Conservation (phyloP, 2,797 vertebrate genomes). For the Crocodylus rhombifer region DNA sequence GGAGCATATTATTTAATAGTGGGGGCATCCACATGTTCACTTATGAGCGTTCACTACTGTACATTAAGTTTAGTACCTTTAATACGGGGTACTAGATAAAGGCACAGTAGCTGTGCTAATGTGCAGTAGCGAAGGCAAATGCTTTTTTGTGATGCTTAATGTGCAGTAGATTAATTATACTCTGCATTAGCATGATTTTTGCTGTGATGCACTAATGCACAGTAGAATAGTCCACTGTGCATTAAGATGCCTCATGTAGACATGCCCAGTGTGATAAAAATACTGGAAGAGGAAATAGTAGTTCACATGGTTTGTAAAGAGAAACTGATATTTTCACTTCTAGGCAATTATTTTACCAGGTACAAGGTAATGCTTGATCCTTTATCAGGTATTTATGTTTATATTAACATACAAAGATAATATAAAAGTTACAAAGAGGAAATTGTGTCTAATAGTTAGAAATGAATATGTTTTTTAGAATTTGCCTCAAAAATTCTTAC, state of each 20-base stretch:
- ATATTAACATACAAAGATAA: neutral
- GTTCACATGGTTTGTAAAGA: neutral
- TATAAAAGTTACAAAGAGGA: neutral
- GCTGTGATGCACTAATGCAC: too few relatives aligned
- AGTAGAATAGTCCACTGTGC: too few relatives aligned
- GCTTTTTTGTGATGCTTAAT: too few relatives aligned
- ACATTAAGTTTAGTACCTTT: too few relatives aligned
- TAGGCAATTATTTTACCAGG: neutral
- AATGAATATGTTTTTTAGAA: neutral
- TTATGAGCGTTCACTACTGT: too few relatives aligned
- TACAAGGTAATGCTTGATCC: accelerated
- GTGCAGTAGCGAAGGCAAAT: too few relatives aligned
- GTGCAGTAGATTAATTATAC: too few relatives aligned
- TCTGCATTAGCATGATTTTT: too few relatives aligned
- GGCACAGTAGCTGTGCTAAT: too few relatives aligned
- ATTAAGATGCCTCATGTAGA: too few relatives aligned
- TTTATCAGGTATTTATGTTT: neutral
- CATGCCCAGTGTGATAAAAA: neutral
- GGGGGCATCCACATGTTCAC: too few relatives aligned
- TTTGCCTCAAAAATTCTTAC: neutral
- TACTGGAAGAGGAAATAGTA: neutral
- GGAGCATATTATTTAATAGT: neutral
- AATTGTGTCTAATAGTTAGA: neutral
- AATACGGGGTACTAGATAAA: too few relatives aligned
- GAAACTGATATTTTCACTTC: neutral